Evolutionary conservation across 1,140 invertebrate genomes (phyloP), one percentile per base, ranked within the genome.

Genomic region (Gonioctena quinquepunctata): DNA sequence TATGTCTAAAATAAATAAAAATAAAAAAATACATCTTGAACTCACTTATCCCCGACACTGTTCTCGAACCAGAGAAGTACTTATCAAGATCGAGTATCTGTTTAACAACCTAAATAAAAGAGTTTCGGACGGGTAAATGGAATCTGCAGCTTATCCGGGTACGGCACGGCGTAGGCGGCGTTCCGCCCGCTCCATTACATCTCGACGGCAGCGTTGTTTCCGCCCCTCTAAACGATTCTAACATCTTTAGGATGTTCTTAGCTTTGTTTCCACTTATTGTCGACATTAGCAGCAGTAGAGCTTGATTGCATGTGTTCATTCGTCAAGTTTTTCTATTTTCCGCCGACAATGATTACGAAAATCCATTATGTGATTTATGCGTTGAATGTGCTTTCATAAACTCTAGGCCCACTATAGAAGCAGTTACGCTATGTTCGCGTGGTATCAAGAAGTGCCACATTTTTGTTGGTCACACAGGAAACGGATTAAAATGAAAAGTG

Each of bases 31-130:
- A n/a, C n/a, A n/a, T n/a, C n/a, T n/a, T n/a, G 52, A 54, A 5
- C 52, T 54, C 1, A 22, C n/a, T n/a, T n/a, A 54, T 27, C 23
- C n/a, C 59, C 59, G 59, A 18, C 59, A 16, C 59, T 61, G 59
- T 4, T 8, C 16, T 19, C 11, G n/a, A 66, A 11, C 66, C 21
- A 66, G 26, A 52, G 49, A 65, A 62, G 26, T 42, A 62, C 42
- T 65, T 65, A 65, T 65, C 71, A 70, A 61, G 65, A 66, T 74
- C 75, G 73, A 76, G 71, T 78, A 78, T 79, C 76, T 74, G 73
- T 72, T 80, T 77, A 80, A 79, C 74, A 74, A 76, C 72, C 72
- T 75, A 79, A 80, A 80, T 80, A 80, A 80, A 80, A 76, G 76
- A 79, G 77, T 78, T 80, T 78, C 74, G 70, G 73, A 80, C 71